phyloP scores from a whole-genome alignment of 2,888 invertebrate genomes.

The Selenia dentaria region DNA sequence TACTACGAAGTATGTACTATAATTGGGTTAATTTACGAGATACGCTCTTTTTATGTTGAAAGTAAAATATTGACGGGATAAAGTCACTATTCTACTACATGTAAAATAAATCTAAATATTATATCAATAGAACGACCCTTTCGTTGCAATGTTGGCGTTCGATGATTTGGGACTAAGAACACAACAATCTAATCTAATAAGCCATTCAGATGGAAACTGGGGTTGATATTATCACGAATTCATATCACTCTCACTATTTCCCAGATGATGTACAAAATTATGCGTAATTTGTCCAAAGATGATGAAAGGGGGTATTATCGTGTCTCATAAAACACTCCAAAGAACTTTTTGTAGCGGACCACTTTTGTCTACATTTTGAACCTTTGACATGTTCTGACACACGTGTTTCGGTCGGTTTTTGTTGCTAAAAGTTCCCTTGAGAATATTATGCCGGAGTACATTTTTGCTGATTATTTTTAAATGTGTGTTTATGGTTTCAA shows the following conservation, averaged over 20 bases:
- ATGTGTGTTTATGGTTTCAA: conserved; percentile 3
- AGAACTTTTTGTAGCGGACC: conserved; percentile 16
- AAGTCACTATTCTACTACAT: no score
- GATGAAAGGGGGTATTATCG: conserved; percentile 29
- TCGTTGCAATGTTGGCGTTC: conserved; percentile 22
- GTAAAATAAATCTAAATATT: conserved; percentile 16
- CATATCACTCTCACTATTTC: conserved; percentile 24
- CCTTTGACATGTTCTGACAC: conserved; percentile 15
- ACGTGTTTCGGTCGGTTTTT: conserved; percentile 18
- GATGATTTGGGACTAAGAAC: conserved; percentile 28
- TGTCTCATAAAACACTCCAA: conserved; percentile 27
- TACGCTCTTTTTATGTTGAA: no score
- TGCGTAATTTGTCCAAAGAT: conserved; percentile 36
- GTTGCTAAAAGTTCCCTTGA: conserved; percentile 5
- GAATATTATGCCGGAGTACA: background rate
- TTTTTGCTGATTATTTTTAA: conserved; percentile 4
- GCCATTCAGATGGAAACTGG: conserved; percentile 26
- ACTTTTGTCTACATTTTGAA: conserved; percentile 12
- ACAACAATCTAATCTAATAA: conserved; percentile 29
- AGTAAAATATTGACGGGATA: no score
- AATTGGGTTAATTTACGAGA: no score
- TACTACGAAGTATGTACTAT: no score
- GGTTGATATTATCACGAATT: conserved; percentile 8
- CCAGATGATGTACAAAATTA: conserved; percentile 29
- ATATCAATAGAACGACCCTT: conserved; percentile 22